Percentiles rank a stretch among this genome's conserved stretches.
Conservation (phyloP, 2,888 invertebrate species). For the Hyles lineata region DNA sequence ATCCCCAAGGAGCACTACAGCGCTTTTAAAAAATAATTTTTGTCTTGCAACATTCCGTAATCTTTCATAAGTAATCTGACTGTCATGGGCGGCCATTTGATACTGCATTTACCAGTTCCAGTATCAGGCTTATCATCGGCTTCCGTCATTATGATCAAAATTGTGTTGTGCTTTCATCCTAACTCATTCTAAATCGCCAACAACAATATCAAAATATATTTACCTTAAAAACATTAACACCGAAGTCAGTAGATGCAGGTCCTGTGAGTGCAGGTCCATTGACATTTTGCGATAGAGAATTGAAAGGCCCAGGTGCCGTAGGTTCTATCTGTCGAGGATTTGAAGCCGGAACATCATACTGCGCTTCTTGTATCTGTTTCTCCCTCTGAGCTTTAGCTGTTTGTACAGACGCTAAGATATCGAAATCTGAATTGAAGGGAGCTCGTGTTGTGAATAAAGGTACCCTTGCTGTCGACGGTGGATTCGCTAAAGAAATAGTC, state of each 20-base stretch:
- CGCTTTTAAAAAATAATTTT: no score
- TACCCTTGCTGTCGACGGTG: neutral
- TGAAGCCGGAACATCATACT: no score
- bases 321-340: no score
- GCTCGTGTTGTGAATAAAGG: neutral
- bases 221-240: conserved; percentile 66
- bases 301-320: neutral
- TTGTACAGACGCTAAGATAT: conserved; percentile 14
- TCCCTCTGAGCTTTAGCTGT: conserved; percentile 11
- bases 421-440: neutral
- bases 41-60: no score
- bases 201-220: conserved; percentile 27
- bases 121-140: no score
- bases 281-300: neutral
- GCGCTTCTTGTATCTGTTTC: neutral
- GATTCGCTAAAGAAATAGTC: neutral
- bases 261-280: neutral
- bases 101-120: no score
- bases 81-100: no score
- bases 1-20: no score
- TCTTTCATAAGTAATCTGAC: no score
- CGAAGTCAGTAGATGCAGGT: conserved; percentile 58
- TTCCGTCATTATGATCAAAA: no score
- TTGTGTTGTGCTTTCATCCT: no score
- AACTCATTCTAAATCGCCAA: neutral